Evolutionary conservation across 1,140 invertebrate genomes (phyloP), one percentile per base, ranked within the genome.

Genomic region (Archivesica marissinica): DNA sequence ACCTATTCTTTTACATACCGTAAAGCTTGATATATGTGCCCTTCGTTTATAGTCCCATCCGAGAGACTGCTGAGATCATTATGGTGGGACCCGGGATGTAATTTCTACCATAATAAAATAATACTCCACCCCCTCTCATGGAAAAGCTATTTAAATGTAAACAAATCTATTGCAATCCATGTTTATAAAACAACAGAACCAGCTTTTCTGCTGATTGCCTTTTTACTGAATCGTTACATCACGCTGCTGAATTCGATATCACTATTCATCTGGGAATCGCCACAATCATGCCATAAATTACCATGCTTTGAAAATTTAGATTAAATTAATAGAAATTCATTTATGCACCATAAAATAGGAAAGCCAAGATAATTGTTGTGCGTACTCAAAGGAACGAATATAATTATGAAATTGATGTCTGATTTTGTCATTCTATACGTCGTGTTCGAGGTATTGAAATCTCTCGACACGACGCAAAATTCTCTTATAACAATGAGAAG

Each of bases 241-340:
- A 50, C 20, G 44, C 44, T 50, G 44, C 44, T 20, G 20, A 11
- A 38, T 9, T 38, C 61, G 0, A 66, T 66, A 41, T 38, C 6
- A 66, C 2, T 38, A 41, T 66, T 20, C 61, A 66, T 41, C 61
- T 38, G 61, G 61, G 61, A 66, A 28, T 6, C n/a, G 7, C 39
- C 20, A 41, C 33, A 38, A 38, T 66, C 33, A 35, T 41, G 23
- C 28, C 17, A 38, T 66, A 38, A 66, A 66, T 66, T 66, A 66
- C 61, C 20, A 11, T 11, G 33, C 6, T 66, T 66, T 66, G 61
- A 11, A 38, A 66, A 66, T 41, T 35, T 38, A 66, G 9, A 66
- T 66, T 38, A 66, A 66, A 38, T 66, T 38, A 23, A 66, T 66
- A 7, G 33, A 38, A 66, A 66, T 15, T 66, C 38, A 66, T 38